Base-by-base conservation (phyloP, 2,888 invertebrate species). In the Rhamphomyia laevipes region DNA sequence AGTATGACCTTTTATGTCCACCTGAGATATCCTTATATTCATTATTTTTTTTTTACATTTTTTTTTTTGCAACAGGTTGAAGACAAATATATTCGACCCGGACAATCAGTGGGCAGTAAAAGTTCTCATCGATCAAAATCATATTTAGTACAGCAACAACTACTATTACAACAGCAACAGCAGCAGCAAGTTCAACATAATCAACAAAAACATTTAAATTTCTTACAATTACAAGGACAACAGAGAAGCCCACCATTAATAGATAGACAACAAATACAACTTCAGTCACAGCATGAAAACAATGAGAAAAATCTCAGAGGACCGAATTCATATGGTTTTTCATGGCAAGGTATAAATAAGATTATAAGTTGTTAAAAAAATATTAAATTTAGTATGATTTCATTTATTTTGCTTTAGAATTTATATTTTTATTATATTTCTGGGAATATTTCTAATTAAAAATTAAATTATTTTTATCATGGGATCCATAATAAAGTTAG, bases 51-150 rank as follows among this genome's bases (percentile, higher is more conserved):
- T 21, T 4, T 21, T 21, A 4, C 21, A 21, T 21, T 21, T 21
- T 27, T 27, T 27, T 10, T 21, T 6, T 21, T 11, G 33, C 54
- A 56, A 53, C 61, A 70, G 70, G 69, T 70, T 54, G 70, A 70
- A 54, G 68, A 69, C 49, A 70, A 67, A 57, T 62, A 61, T 54
- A 63, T 68, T 41, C 67, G 68, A 52, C 65, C 67, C 31, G 63
- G 62, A 18, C 65, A 60, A 53, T 63, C 67, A 41, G 60, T 64
- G 55, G 63, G 60, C 44, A 62, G 62, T 30, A 69, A 68, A 52
- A 65, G 59, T 51, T 63, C 63, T 59, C 66, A 67, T 33, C 66
- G 67, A 52, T 60, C 62, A 38, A 68, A 67, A 27, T 27, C 23
- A 27, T 27, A 27, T 27, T 27, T 27, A 27, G 23, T 27, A 54